Evolutionary conservation across 2,797 vertebrate genomes (phyloP).

Genomic region (Microhierax caerulescens): DNA sequence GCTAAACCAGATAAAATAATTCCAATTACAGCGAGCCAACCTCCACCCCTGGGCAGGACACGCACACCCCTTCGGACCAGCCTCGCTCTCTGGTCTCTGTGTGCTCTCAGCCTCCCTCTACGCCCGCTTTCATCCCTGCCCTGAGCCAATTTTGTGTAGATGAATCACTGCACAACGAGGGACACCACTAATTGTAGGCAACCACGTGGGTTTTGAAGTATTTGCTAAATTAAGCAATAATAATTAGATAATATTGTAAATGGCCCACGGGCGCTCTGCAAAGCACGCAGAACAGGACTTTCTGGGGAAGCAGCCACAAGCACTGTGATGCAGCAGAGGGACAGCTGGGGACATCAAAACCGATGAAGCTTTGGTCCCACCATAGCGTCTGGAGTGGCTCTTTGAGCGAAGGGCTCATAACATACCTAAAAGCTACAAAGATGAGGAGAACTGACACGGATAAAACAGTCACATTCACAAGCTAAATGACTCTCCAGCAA

Average conservation of each 20-base stretch:
- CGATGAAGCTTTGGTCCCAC: background rate
- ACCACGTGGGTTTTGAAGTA: background rate
- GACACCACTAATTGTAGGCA: background rate
- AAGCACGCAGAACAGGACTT: background rate
- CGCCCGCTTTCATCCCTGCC: background rate
- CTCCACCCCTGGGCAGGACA: background rate
- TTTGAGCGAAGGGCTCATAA: background rate
- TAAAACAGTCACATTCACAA: background rate
- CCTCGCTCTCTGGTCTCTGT: background rate
- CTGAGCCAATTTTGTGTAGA: background rate
- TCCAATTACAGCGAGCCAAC: too few species aligned
- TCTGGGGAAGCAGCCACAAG: background rate
- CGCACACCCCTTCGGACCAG: fast-evolving
- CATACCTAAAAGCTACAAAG: background rate
- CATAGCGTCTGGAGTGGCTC: background rate
- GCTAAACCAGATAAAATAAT: background rate
- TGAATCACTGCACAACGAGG: background rate
- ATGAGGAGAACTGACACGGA: background rate
- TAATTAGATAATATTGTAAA: background rate
- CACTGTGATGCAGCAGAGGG: background rate
- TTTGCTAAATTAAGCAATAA: background rate
- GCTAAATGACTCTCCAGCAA: background rate
- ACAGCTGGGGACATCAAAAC: background rate
- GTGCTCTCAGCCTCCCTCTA: background rate
- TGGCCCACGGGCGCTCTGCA: background rate